These are phyloP conservation scores for Cydia strobilella DNA, from an alignment of 1,140 invertebrate species.

Conservation along the genomic window DNA sequence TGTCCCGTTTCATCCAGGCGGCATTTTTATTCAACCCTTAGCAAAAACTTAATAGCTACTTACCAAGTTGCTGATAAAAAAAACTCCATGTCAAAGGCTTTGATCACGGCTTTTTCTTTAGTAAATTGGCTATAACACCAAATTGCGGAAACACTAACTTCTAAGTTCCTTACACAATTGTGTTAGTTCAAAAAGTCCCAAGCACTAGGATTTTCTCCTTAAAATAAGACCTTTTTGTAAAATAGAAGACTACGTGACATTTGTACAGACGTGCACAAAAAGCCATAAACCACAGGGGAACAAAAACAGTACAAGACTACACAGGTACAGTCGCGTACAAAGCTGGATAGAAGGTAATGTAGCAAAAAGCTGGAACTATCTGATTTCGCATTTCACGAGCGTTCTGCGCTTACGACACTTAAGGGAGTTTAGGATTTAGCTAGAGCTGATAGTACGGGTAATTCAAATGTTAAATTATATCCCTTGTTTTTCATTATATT, in stretches of 20 bases:
- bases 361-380: slow-evolving; percentile 55
- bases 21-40: not conserved
- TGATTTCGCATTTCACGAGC: slow-evolving; percentile 59
- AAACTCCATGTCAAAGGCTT: not conserved
- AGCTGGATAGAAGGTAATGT: slow-evolving; percentile 41
- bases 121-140: slow-evolving; percentile 16
- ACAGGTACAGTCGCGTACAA: slow-evolving; percentile 30
- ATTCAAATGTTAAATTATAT: not conserved
- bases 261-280: slow-evolving; percentile 23
- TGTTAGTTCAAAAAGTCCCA: not conserved
- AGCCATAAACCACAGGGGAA: slow-evolving; percentile 38
- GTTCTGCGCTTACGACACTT: slow-evolving; percentile 41
- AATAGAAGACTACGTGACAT: slow-evolving; percentile 7
- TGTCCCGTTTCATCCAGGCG: not conserved
- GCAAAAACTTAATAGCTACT: not conserved
- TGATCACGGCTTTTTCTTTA: not conserved
- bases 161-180: not conserved
- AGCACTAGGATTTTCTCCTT: not conserved
- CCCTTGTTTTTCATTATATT: no score
- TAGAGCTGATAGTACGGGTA: not conserved
- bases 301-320: slow-evolving; percentile 32
- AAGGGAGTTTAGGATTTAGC: not conserved
- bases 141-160: slow-evolving; percentile 6
- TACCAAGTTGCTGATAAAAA: not conserved
- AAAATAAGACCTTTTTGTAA: not conserved